These are phyloP conservation scores for Oreohelix idahoensis DNA, from an alignment of 1,140 invertebrate species.

Conservation along the genomic window DNA sequence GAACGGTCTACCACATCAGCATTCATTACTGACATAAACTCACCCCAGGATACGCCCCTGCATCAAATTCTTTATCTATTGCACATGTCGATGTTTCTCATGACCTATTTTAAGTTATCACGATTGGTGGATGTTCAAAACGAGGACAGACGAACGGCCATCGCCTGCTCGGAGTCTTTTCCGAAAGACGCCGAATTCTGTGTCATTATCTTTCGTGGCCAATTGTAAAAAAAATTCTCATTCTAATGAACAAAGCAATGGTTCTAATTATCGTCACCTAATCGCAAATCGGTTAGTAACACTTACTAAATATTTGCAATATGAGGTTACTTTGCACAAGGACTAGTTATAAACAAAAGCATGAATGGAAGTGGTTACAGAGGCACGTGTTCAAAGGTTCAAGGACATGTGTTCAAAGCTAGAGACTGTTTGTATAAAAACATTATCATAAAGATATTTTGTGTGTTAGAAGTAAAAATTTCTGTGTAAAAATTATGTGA, in stretches of 20 bases:
- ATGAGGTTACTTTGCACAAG: neutral
- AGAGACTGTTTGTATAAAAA: too few species aligned
- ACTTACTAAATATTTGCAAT: neutral
- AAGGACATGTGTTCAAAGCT: too few species aligned
- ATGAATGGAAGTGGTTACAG: too few species aligned
- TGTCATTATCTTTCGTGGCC: neutral
- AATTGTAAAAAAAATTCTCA: neutral
- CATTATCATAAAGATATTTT: too few species aligned
- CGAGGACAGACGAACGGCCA: neutral
- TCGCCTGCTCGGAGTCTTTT: neutral
- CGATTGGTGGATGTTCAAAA: neutral
- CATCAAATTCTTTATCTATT: neutral
- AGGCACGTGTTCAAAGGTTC: too few species aligned
- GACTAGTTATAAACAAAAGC: neutral
- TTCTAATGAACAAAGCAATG: neutral
- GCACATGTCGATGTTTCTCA: neutral
- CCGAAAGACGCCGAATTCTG: neutral
- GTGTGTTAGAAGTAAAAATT: too few species aligned
- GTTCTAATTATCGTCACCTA: neutral
- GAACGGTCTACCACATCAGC: slow-evolving; percentile 52
- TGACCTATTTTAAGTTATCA: neutral
- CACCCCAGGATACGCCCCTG: too few species aligned
- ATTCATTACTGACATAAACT: slow-evolving; percentile 60
- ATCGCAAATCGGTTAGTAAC: neutral
- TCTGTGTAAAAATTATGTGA: too few species aligned